phyloP scores from a whole-genome alignment of 1,140 invertebrate species.

The Colletes latitarsis region DNA sequence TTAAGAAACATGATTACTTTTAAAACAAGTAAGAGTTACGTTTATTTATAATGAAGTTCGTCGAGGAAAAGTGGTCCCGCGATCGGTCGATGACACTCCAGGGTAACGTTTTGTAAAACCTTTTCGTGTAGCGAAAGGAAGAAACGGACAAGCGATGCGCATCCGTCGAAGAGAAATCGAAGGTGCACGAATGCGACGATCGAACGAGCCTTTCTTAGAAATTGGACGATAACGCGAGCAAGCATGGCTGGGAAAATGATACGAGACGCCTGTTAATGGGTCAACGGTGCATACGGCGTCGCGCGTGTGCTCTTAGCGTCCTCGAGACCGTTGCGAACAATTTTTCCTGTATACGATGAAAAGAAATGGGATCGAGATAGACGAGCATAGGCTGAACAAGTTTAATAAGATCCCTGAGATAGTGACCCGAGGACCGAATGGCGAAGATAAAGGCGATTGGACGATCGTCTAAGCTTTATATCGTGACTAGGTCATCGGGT shows the following conservation, averaged over 20 bases:
- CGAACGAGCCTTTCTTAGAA: background rate
- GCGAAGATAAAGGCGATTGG: no score
- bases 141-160: background rate
- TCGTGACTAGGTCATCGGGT: no score
- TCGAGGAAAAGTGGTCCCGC: background rate
- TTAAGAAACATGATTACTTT: no score
- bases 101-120: conserved; percentile 58
- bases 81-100: conserved; percentile 48
- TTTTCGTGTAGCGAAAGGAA: background rate
- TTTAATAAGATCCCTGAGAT: no score
- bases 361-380: background rate
- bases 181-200: no score
- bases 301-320: background rate
- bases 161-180: conserved; percentile 7
- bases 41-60: background rate
- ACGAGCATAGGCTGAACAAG: no score
- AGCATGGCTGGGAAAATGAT: background rate
- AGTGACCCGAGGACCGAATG: no score
- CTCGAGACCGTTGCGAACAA: background rate
- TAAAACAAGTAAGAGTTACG: no score
- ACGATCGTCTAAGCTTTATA: no score
- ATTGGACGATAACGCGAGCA: conserved; percentile 29
- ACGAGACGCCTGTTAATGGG: conserved; percentile 3
- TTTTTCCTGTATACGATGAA: background rate
- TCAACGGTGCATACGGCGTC: conserved; percentile 31